Evolutionary conservation across 2,113 vertebrate genomes (phyloP), one percentile per base, ranked within the genome.

Genomic region (Casuarius casuarius): DNA sequence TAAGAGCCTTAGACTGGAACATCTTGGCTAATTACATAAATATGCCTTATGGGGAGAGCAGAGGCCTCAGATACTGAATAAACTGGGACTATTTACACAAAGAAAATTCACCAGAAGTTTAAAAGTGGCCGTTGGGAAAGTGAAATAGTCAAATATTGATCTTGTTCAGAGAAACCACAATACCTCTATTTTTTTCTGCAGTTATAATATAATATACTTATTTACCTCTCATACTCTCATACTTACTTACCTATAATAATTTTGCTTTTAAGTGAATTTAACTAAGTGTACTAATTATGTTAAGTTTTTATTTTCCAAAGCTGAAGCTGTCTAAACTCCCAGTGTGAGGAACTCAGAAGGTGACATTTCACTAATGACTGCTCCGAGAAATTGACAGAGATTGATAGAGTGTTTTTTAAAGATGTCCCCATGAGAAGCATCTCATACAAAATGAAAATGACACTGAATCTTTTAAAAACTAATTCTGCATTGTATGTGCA

Each of bases 361-460:
- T 98, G 98, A 98, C 97, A 98, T 98, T 98, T 97, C 86, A 96
- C 96, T 98, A 98, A 98, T 97, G 96, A 86, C 94, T 97, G 65
- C 74, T 94, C 72, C 78, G 96, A 92, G 94, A 97, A 96, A 97
- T 89, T 97, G 97, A 97, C 98, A 98, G 89, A 98, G 98, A 98
- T 96, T 94, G 97, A 98, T 97, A 90, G 65, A 93, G 89, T 93
- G 84, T 79, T 82, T 96, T 96, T 96, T 87, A 71, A 96, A 96
- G 78, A 97, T 91, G 87, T 87, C 59, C 96, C 88, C 38, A 66
- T 21, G 93, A 97, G 97, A 95, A 96, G 56, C 25, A 74, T 88
- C 71, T 67, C 62, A 40, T n/a, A 44, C 73, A 90, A 96, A 96
- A 92, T 87, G 54, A 95, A 97, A 97, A 98, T 76, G 82, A 97